These are phyloP conservation scores for Triplophysa bombifrons DNA, from an alignment of 2,797 vertebrate species.

Conservation along the genomic window DNA sequence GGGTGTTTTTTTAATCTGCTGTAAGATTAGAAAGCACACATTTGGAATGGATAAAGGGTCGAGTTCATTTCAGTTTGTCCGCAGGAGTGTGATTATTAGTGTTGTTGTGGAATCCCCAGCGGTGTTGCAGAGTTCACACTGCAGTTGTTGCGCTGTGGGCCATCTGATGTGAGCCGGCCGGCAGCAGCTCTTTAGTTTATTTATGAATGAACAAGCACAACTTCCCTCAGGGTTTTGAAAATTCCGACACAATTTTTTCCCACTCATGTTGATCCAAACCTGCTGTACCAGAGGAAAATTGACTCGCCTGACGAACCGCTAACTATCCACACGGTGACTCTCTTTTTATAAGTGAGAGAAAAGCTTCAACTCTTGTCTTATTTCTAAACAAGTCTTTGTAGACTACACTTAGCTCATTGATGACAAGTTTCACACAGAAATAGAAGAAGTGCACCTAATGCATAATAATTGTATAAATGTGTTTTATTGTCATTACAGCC, in stretches of 20 bases:
- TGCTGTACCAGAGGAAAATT: no score
- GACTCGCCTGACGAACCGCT: no score
- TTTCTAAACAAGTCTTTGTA: no score
- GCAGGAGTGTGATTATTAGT: constrained; percentile 37
- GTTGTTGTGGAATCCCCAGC: neutral
- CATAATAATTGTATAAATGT: no score
- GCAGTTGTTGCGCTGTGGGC: constrained; percentile 15
- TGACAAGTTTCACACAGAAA: no score
- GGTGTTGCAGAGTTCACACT: constrained; percentile 18
- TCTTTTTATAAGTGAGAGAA: no score
- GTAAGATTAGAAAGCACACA: constrained; percentile 36
- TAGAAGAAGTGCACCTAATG: no score
- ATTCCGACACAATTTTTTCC: neutral
- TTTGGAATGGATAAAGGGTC: constrained; percentile 4
- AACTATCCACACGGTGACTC: no score
- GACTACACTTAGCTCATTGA: no score
- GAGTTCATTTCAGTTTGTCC: constrained; percentile 13
- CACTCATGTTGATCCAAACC: neutral
- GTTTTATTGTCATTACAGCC: neutral
- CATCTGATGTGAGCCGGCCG: constrained; percentile 20
- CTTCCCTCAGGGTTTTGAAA: neutral
- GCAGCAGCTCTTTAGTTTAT: constrained; percentile 10
- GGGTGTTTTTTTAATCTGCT: constrained; percentile 37
- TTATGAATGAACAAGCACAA: constrained; percentile 22
- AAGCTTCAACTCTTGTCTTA: no score